Evolutionary conservation across 1,140 invertebrate genomes (phyloP), one percentile per base, ranked within the genome.

Genomic region (Radopholus similis): DNA sequence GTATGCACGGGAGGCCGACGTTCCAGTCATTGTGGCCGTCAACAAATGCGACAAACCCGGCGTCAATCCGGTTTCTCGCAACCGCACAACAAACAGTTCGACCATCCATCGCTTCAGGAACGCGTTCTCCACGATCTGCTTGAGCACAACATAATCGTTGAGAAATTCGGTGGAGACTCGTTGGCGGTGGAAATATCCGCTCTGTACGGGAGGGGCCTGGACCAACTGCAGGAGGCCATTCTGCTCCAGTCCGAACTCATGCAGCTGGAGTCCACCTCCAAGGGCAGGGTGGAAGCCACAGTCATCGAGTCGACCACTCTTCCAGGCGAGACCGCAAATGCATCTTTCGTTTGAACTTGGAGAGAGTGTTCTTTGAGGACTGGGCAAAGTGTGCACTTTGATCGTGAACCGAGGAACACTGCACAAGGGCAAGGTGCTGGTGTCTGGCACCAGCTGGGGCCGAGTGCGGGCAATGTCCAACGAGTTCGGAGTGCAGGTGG

Each of bases 31-130:
- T 76, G 92, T 98, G 53, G 95, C 95, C n/a, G 90, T 99, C 53
- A 99, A 98, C 84, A 99, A 99, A 87, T 93, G 96, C 74, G 96
- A 99, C 84, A 93, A 94, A 80, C 88, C 88, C 55, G 87, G 88
- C 79, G 90, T 90, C 65, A 87, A 97, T 86, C 87, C 75, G 23
- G 74, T 81, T 26, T n/a, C 72, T 81, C 42, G 38, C 15, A 58
- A 58, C 64, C 13, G 1, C 57, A 0, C n/a, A n/a, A n/a, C n/a
- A n/a, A n/a, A 44, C 21, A 64, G 34, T 47, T 35, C n/a, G 30
- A 11, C 18, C 38, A n/a, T n/a, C n/a, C n/a, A n/a, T 68, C 35
- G 34, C 26, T 28, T 55, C 3, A 64, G 65, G 30, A 54, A 67
- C n/a, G 49, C 13, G 28, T 62, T 62, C 49, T 35, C 9, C 42